Evolutionary conservation across 2,797 vertebrate species (phyloP).

Genomic region (Bradypus variegatus): DNA sequence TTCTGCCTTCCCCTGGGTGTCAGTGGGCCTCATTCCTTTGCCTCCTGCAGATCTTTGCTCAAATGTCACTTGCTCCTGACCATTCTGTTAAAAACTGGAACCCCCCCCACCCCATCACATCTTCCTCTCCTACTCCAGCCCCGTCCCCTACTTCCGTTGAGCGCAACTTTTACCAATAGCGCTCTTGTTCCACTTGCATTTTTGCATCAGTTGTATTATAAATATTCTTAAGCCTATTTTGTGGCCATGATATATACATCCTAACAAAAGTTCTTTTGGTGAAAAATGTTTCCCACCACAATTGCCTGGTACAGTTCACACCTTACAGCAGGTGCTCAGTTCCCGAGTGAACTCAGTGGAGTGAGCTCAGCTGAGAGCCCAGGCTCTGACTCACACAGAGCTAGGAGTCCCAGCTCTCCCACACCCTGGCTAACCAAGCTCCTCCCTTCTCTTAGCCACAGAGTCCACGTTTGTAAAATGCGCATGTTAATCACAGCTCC

Average conservation of each 20-base stretch:
- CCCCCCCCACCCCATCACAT: too few species aligned
- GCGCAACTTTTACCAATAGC: not conserved
- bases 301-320: not conserved
- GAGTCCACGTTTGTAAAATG: too few species aligned
- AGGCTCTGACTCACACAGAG: not conserved
- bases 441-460: not conserved
- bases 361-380: not conserved
- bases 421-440: too few species aligned
- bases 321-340: not conserved
- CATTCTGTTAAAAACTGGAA: not conserved
- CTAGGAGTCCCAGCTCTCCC: too few species aligned
- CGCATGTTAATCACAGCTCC: not conserved
- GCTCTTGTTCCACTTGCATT: not conserved
- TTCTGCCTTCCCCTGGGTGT: not conserved
- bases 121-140: not conserved
- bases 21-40: accelerated
- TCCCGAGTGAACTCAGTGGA: too few species aligned
- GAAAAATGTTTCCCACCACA: not conserved
- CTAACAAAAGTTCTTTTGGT: not conserved
- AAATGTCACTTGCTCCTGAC: not conserved
- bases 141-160: not conserved
- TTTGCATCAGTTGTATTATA: not conserved
- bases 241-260: not conserved
- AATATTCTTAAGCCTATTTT: not conserved
- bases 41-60: not conserved